Evolutionary conservation across 2,113 vertebrate species (phyloP).

Genomic region (Myanophis thanlyinensis): DNA sequence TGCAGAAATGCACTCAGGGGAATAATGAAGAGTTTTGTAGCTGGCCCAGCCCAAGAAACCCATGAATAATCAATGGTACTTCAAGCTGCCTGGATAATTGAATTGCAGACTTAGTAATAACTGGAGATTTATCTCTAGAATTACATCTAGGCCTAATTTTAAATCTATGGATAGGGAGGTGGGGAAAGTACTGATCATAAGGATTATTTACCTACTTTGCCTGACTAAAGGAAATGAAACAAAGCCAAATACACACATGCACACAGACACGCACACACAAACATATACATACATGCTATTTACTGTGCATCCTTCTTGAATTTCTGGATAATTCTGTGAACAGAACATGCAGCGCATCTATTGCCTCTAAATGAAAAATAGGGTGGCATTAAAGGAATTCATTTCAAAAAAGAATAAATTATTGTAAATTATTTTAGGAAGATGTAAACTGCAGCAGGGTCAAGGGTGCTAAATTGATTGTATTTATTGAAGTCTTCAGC

Average conservation of each 20-base stretch:
- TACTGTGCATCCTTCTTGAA: slow-evolving; percentile 15
- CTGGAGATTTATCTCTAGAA: slow-evolving; percentile 55
- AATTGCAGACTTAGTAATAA: slow-evolving; percentile 67
- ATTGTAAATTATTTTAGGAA: background rate
- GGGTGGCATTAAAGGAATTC: background rate
- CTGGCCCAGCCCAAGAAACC: slow-evolving; percentile 54
- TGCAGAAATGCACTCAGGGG: slow-evolving; percentile 53
- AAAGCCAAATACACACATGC: slow-evolving; percentile 32
- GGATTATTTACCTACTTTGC: slow-evolving; percentile 54
- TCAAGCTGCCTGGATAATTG: slow-evolving; percentile 60
- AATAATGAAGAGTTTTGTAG: slow-evolving; percentile 66
- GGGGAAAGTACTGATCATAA: slow-evolving; percentile 36
- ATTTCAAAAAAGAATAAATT: background rate
- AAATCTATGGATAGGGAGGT: slow-evolving; percentile 52
- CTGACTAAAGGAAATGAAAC: slow-evolving; percentile 32
- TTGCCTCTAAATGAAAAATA: slow-evolving; percentile 5
- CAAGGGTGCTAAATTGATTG: background rate
- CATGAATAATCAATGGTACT: slow-evolving; percentile 71
- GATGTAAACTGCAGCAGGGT: background rate
- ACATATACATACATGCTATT: slow-evolving; percentile 15
- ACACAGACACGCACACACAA: background rate
- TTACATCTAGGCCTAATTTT: slow-evolving; percentile 50
- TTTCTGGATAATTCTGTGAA: slow-evolving; percentile 6
- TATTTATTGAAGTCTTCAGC: background rate
- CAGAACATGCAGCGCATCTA: background rate